phyloP scores from a whole-genome alignment of 2,113 vertebrate species.

The Stegostoma tigrinum region DNA sequence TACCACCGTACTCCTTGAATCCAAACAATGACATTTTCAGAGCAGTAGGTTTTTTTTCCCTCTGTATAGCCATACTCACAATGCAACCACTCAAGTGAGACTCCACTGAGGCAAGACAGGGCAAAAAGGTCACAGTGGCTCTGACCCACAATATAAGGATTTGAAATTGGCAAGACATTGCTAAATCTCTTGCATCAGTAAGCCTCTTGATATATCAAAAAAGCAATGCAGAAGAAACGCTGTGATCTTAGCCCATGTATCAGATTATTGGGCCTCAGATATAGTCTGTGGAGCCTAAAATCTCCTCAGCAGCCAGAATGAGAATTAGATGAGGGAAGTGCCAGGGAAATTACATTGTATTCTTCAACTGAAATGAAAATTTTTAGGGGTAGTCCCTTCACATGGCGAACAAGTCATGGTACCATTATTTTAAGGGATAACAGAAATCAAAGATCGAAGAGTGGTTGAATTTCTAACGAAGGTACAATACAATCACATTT shows the following conservation, averaged over 20 bases:
- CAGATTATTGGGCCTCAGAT: constrained; percentile 45
- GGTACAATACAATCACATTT: neutral
- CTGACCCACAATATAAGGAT: constrained; percentile 54
- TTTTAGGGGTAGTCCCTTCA: too few relatives aligned
- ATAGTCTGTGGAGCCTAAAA: constrained; percentile 44
- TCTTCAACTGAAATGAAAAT: constrained; percentile 41
- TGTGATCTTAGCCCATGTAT: constrained; percentile 47
- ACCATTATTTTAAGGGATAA: neutral
- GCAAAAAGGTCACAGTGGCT: constrained; percentile 48
- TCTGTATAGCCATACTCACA: constrained; percentile 43
- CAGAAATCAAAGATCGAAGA: neutral
- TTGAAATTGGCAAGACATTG: constrained; percentile 49
- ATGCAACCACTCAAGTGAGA: constrained; percentile 47
- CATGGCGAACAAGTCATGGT: too few relatives aligned
- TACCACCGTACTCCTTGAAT: constrained; percentile 45
- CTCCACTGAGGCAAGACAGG: constrained; percentile 45
- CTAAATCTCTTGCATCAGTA: constrained; percentile 54
- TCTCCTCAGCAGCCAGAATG: constrained; percentile 47
- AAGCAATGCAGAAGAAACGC: constrained; percentile 48
- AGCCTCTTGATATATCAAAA: constrained; percentile 53
- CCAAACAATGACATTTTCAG: constrained; percentile 49
- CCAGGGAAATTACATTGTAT: constrained; percentile 38
- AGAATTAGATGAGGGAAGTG: constrained; percentile 45
- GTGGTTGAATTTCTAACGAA: neutral
- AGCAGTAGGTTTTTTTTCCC: constrained; percentile 33